Evolutionary conservation across 2,888 invertebrate genomes (phyloP), one percentile per base, ranked within the genome.

Genomic region (Tachina grossa): DNA sequence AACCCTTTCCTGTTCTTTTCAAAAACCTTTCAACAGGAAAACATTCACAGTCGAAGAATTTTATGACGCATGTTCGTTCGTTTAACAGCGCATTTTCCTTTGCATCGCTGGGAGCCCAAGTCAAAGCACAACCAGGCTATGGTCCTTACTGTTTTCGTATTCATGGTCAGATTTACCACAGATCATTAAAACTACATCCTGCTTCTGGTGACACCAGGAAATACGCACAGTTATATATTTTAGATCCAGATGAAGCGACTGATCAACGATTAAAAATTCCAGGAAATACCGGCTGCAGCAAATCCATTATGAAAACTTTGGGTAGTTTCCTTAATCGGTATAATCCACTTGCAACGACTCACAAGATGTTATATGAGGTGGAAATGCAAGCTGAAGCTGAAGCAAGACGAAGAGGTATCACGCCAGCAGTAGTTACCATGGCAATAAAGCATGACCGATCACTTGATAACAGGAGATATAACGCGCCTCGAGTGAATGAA

Each of bases 91-190:
- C 65, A 65, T 11, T 65, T 45, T 65, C 47, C 14, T 65, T 65
- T 65, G 49, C 47, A 43, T 65, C 49, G 43, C 9, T 63, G 22
- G 22, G 66, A n/a, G 66, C 47, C 41, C 31, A 66, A 66, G 14
- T 66, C 1, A 66, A 45, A 47, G 22, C 49, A 66, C 66, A 43
- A 9, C 66, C 66, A 47, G 47, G 66, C 9, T 49, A 66, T n/a
- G 66, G 47, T 45, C 66, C 68, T 13, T 68, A 68, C 16, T 68
- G 68, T 51, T 68, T 68, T 19, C 68, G 51, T 47, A 68, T 68
- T n/a, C 68, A 68, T 31, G 51, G 68, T 47, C 68, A 51, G n/a
- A 68, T 68, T 68, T 68, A 68, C 13, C 51, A 68, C 22, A 68
- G 68, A 10, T 47, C 68, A 49, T 49, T 68, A 22, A 51, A 51